These are phyloP conservation scores for Bursaphelenchus okinawaensis DNA, from an alignment of 2,888 invertebrate species.

Conservation along the genomic window DNA sequence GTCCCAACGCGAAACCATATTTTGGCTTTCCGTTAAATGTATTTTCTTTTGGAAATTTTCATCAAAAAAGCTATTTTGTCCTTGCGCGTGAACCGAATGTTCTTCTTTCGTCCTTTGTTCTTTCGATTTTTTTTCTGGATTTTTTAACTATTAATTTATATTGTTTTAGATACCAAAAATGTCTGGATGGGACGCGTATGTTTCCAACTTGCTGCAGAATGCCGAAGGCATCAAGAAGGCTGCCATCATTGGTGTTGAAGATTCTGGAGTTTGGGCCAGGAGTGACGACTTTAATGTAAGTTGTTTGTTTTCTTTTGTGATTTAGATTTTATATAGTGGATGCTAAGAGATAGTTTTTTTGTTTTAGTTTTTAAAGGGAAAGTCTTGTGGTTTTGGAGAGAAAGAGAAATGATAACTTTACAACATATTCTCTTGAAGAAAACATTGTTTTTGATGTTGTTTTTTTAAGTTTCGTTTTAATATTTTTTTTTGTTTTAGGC, in stretches of 20 bases:
- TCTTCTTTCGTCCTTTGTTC: too few species aligned
- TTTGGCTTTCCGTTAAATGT: background rate
- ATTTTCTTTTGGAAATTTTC: background rate
- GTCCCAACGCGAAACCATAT: background rate
- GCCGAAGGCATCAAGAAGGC: constrained; percentile 45
- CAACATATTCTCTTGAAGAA: background rate
- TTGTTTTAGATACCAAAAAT: constrained; percentile 27
- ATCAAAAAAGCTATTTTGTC: background rate
- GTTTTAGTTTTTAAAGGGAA: too few species aligned
- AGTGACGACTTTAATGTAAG: constrained; percentile 37
- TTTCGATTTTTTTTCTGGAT: too few species aligned
- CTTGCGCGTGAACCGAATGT: too few species aligned
- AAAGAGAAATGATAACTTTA: too few species aligned
- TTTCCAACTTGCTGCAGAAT: constrained; percentile 34
- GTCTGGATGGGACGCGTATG: constrained; percentile 57
- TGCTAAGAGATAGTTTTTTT: too few species aligned
- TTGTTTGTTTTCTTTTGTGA: constrained; percentile 5
- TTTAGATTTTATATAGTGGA: too few species aligned
- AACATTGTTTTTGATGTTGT: background rate
- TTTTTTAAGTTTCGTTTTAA: too few species aligned
- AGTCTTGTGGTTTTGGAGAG: too few species aligned
- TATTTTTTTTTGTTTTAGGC: constrained; percentile 40
- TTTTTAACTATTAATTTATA: background rate
- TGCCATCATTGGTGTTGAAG: constrained; percentile 49
- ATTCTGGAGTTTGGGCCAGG: constrained; percentile 52